Conservation (phyloP, 2,797 vertebrate species). For the Poeciliopsis presidionis region DNA sequence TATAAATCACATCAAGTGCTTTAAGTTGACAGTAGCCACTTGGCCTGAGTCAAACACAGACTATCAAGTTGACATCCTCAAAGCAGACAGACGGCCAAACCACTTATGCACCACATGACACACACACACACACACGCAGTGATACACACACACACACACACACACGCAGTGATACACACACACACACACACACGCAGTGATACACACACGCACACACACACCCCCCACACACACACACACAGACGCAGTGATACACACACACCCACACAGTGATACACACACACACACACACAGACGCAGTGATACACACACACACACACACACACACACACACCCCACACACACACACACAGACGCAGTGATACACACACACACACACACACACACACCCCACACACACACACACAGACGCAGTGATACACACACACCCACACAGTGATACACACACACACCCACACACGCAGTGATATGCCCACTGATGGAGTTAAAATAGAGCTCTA, state of each 20-base stretch:
- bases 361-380: too few species aligned
- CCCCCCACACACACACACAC: constrained; percentile 20
- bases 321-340: too few species aligned
- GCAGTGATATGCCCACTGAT: constrained; percentile 35
- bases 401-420: too few species aligned
- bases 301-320: neutral
- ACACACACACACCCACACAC: constrained; percentile 23
- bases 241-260: constrained; percentile 31
- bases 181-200: too few species aligned
- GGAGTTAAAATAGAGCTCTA: constrained; percentile 65
- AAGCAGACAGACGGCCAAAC: constrained; percentile 43
- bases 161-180: too few species aligned
- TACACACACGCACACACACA: constrained; percentile 20
- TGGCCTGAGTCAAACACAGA: constrained; percentile 33
- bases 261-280: too few species aligned
- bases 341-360: neutral
- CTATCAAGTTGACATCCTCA: constrained; percentile 53
- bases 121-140: constrained; percentile 19
- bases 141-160: too few species aligned
- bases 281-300: too few species aligned
- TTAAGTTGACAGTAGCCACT: constrained; percentile 29
- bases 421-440: constrained; percentile 19
- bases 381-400: too few species aligned
- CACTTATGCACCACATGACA: constrained; percentile 49
- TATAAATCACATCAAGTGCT: constrained; percentile 38